A percentile compares a stretch with the other conserved stretches of the same genome.
These are phyloP conservation scores for Drosophila mulleri DNA, from an alignment of 2,888 invertebrate species.

Conservation along the genomic window DNA sequence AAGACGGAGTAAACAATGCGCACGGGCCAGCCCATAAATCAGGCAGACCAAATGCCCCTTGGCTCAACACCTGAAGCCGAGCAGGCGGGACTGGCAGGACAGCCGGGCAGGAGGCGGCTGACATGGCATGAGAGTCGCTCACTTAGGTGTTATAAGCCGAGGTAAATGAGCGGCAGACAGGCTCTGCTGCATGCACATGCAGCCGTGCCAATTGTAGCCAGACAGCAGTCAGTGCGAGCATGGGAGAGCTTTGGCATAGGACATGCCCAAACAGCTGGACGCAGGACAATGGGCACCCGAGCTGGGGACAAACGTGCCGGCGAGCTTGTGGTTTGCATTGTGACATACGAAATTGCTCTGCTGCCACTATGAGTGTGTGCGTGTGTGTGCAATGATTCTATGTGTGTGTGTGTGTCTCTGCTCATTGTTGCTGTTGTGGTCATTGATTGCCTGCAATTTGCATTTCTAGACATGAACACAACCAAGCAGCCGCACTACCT, in stretches of 20 bases:
- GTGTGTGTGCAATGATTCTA: neutral
- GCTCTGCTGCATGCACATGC: slow-evolving; percentile 21
- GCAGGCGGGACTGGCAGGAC: neutral
- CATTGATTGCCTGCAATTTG: slow-evolving; percentile 62
- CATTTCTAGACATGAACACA: slow-evolving; percentile 64
- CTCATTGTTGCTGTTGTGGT: slow-evolving; percentile 47
- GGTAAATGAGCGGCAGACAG: slow-evolving; percentile 39
- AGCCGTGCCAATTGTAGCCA: slow-evolving; percentile 32
- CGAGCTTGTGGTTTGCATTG: slow-evolving; percentile 24
- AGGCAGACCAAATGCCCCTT: slow-evolving; percentile 48
- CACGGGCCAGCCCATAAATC: slow-evolving; percentile 56
- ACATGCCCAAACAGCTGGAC: slow-evolving; percentile 18
- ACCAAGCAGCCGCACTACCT: slow-evolving; percentile 12
- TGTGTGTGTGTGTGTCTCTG: slow-evolving; percentile 6
- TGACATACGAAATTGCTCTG: slow-evolving; percentile 41
- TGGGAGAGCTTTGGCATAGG: slow-evolving; percentile 3
- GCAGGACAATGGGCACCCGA: slow-evolving; percentile 9
- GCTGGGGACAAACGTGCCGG: slow-evolving; percentile 21
- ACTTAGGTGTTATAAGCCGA: slow-evolving; percentile 13
- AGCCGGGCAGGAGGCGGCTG: neutral
- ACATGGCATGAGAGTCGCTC: neutral
- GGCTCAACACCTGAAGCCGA: slow-evolving; percentile 57
- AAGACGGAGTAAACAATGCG: slow-evolving; percentile 58
- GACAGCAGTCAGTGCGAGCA: neutral
- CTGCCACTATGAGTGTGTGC: neutral